These are phyloP conservation scores for Pterostichus niger DNA, from an alignment of 2,888 invertebrate species.

Conservation along the genomic window DNA sequence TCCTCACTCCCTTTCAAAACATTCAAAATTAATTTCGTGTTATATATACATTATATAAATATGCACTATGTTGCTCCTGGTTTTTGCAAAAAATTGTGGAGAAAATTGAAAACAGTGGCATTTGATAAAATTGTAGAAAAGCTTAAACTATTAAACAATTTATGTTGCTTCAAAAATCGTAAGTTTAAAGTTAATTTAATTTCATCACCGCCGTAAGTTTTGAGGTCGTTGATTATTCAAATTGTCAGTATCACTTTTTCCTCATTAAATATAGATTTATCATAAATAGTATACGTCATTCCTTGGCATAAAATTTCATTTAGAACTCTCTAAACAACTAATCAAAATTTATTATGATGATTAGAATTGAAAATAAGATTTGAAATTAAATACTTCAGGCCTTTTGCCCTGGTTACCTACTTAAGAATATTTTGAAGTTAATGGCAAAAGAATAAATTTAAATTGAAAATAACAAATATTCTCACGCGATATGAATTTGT, in stretches of 20 bases:
- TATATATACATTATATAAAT: too few species aligned
- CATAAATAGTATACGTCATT: slow-evolving; percentile 22
- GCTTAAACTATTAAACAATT: too few species aligned
- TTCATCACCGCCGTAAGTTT: too few species aligned
- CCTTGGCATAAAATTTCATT: slow-evolving; percentile 1
- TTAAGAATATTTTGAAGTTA: slow-evolving; percentile 6
- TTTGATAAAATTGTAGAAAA: too few species aligned
- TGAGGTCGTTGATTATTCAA: background rate
- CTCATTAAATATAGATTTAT: slow-evolving; percentile 8
- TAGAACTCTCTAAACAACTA: slow-evolving; percentile 18
- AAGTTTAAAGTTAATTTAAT: too few species aligned
- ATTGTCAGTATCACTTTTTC: slow-evolving; percentile 4
- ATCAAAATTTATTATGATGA: slow-evolving; percentile 30
- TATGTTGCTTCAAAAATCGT: too few species aligned
- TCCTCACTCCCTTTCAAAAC: too few species aligned
- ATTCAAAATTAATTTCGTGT: too few species aligned
- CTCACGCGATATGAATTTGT: slow-evolving; percentile 20
- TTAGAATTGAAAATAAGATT: slow-evolving; percentile 40
- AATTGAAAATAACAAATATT: slow-evolving; percentile 20
- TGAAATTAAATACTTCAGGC: slow-evolving; percentile 22
- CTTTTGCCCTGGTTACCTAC: slow-evolving; percentile 15
- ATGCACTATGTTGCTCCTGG: too few species aligned
- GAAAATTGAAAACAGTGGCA: too few species aligned
- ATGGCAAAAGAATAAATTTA: slow-evolving; percentile 15
- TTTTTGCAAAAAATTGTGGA: too few species aligned